Conservation (phyloP, 1,140 invertebrate genomes). For the Cyclina sinensis region DNA sequence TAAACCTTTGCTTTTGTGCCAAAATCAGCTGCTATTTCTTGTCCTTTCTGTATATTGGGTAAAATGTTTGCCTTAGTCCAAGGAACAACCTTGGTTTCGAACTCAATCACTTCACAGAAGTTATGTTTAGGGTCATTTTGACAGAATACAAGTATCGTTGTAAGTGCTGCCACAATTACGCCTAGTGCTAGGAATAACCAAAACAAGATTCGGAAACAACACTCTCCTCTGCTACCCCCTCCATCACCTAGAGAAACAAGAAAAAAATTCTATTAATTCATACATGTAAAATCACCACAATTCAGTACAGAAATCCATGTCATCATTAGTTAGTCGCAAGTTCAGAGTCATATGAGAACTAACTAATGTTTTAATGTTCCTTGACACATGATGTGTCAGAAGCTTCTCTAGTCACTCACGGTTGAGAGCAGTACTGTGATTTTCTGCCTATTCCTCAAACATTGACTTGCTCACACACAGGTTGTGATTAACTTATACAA, state of each 20-base stretch:
- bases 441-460: too few relatives aligned
- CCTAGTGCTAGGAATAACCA: slow-evolving; percentile 29
- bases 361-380: too few relatives aligned
- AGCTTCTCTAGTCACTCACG: too few relatives aligned
- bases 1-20: neutral
- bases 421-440: too few relatives aligned
- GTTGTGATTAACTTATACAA: too few relatives aligned
- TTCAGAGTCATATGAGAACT: too few relatives aligned
- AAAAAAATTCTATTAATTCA: too few relatives aligned
- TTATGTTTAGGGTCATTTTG: slow-evolving; percentile 50
- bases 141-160: slow-evolving; percentile 46
- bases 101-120: slow-evolving; percentile 56
- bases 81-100: slow-evolving; percentile 46
- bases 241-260: neutral
- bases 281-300: too few relatives aligned
- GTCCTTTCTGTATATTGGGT: slow-evolving; percentile 15
- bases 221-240: slow-evolving; percentile 12
- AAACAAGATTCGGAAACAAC: slow-evolving; percentile 52
- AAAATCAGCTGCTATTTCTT: neutral
- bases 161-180: neutral
- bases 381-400: too few relatives aligned
- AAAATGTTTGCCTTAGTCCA: slow-evolving; percentile 43
- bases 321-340: too few relatives aligned
- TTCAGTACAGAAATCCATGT: too few relatives aligned
- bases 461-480: too few relatives aligned